Evolutionary conservation across 2,113 vertebrate species (phyloP), one percentile per base, ranked within the genome.

Genomic region (Mionectes macconnelli): DNA sequence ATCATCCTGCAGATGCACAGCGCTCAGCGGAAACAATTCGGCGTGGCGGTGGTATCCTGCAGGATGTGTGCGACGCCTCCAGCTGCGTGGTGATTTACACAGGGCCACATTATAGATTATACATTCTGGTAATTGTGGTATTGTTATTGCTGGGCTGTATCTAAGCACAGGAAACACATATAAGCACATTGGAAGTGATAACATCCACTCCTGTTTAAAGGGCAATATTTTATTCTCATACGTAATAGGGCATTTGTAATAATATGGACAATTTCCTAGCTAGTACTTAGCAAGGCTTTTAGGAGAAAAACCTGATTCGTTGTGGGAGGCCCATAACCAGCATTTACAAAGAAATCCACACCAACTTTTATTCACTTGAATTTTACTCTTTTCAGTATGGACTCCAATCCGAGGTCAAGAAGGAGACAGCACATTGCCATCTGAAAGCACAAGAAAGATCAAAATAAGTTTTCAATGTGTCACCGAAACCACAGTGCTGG

Each of bases 31-130:
- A 97, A 97, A 5, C 96, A 97, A 97, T 97, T 64, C 15, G 96
- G 93, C 80, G 22, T 62, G 92, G 81, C 91, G 89, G 97, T 67
- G 96, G 97, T 97, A 97, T 97, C 97, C 97, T 97, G 94, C 96
- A 97, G 97, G 97, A 97, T 97, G 96, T 97, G 91, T 96, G 96
- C 45, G 57, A 77, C 86, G 55, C 23, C 2, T 85, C 93, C 31
- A 1, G 91, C 83, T 11, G 25, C 21, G 75, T 33, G 87, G 49
- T 94, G 94, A 97, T 96, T 96, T 95, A 97, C 64, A 83, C 87
- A 72, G 85, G 57, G 47, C 60, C 85, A 50, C 73, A 45, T 52
- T 97, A 95, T 95, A 89, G 94, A 96, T 86, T 80, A 80, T 95
- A 88, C 66, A 7, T 92, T 62, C 90, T 97, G 90, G 95, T 95